A percentile compares a stretch with the other conserved stretches of the same genome.
These are phyloP conservation scores for Heliconius cydno DNA, from an alignment of 2,888 invertebrate species.

Conservation along the genomic window DNA sequence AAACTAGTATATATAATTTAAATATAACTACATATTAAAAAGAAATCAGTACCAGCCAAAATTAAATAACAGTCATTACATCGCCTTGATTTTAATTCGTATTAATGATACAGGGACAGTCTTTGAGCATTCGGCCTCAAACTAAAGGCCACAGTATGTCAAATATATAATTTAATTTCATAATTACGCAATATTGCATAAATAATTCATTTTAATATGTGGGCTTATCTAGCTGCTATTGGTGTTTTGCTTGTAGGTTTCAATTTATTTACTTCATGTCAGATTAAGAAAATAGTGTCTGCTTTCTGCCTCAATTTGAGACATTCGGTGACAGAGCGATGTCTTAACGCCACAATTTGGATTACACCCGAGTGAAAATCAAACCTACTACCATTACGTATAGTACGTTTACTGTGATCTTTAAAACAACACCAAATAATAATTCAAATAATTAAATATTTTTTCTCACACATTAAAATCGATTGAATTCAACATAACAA, in stretches of 20 bases:
- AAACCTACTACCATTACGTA: no score
- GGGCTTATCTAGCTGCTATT: not conserved
- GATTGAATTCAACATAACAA: not conserved
- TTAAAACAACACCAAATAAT: not conserved
- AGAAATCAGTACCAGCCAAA: not conserved
- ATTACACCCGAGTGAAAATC: no score
- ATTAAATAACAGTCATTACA: constrained; percentile 5
- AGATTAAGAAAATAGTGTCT: not conserved
- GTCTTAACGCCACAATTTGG: no score
- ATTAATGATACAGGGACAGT: constrained; percentile 15
- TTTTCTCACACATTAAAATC: constrained; percentile 5
- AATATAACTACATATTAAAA: not conserved
- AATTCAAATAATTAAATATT: not conserved
- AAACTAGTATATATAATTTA: not conserved
- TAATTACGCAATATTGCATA: constrained; percentile 23
- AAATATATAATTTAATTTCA: constrained; percentile 30
- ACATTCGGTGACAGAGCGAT: no score
- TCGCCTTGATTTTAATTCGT: constrained; percentile 25
- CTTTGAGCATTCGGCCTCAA: constrained; percentile 6
- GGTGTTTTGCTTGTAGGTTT: not conserved
- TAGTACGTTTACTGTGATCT: not conserved
- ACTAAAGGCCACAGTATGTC: constrained; percentile 27
- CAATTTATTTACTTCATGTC: not conserved
- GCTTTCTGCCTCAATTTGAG: not conserved
- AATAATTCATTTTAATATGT: constrained; percentile 8